Conservation (phyloP, 2,797 vertebrate genomes). For the Takifugu ocellatus region DNA sequence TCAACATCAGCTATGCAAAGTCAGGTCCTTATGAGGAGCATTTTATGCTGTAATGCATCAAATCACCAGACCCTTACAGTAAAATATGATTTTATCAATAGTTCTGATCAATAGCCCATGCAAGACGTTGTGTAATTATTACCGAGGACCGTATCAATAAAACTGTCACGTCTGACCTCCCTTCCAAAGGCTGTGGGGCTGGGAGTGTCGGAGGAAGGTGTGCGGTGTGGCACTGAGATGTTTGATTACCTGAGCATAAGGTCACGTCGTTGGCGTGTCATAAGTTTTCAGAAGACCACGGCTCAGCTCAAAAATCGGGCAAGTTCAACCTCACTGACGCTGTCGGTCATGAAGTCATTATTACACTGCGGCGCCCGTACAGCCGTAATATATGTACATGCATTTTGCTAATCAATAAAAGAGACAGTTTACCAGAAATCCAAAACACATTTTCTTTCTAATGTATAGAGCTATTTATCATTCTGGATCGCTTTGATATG, state of each 20-base stretch:
- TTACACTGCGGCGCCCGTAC: constrained; percentile 11
- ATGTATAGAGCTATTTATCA: neutral
- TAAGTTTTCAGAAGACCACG: constrained; percentile 23
- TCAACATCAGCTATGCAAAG: constrained; percentile 53
- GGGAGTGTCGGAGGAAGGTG: constrained; percentile 44
- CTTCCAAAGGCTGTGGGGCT: constrained; percentile 49
- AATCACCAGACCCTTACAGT: constrained; percentile 76
- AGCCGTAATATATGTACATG: constrained; percentile 12
- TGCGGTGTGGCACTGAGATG: constrained; percentile 34
- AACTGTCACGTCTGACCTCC: constrained; percentile 69
- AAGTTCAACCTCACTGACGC: constrained; percentile 6
- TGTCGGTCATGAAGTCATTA: constrained; percentile 1
- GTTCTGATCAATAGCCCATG: constrained; percentile 76
- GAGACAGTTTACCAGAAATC: neutral
- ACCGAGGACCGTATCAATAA: constrained; percentile 78
- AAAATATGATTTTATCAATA: constrained; percentile 85
- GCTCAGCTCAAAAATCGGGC: constrained; percentile 17
- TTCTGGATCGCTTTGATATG: neutral
- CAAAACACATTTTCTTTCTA: neutral
- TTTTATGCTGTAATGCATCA: constrained; percentile 71
- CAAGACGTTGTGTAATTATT: constrained; percentile 76
- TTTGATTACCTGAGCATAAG: constrained; percentile 55
- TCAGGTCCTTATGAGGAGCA: constrained; percentile 59
- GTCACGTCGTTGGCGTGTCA: constrained; percentile 29
- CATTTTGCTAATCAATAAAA: constrained; percentile 39